These are phyloP conservation scores for Nothoprocta perdicaria DNA, from an alignment of 2,113 vertebrate genomes.

Conservation along the genomic window DNA sequence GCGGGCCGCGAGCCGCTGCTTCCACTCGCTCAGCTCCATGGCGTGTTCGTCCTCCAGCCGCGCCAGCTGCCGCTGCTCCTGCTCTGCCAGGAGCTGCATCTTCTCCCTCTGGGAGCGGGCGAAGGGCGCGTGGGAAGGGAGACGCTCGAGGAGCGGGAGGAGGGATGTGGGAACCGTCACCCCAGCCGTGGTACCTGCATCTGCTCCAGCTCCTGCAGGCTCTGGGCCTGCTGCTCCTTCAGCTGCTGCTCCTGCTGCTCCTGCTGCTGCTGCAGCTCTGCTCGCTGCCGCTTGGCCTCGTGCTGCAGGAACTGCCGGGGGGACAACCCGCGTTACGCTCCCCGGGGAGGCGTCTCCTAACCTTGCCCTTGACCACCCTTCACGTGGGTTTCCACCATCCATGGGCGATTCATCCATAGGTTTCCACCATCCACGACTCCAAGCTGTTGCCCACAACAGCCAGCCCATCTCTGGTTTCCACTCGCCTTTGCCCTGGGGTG, in stretches of 20 bases:
- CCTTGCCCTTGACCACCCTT: too few relatives aligned
- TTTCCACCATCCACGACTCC: too few relatives aligned
- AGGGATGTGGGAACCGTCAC: not conserved
- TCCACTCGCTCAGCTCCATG: constrained; percentile 77
- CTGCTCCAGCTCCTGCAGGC: constrained; percentile 71
- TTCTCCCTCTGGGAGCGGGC: constrained; percentile 69
- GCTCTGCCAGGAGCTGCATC: constrained; percentile 65
- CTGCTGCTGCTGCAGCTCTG: constrained; percentile 48
- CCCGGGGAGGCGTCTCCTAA: too few relatives aligned
- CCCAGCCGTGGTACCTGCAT: constrained; percentile 48
- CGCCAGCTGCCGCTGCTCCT: constrained; percentile 73
- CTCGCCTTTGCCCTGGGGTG: not conserved
- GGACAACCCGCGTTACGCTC: fast-evolving
- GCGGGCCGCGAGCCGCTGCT: constrained; percentile 60
- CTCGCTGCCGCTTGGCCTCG: constrained; percentile 62
- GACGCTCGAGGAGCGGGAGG: not conserved
- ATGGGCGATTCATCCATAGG: too few relatives aligned
- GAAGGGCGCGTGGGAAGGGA: not conserved
- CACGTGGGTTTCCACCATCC: too few relatives aligned
- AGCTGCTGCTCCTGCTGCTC: constrained; percentile 58
- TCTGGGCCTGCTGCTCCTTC: constrained; percentile 70
- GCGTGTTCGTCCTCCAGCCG: constrained; percentile 74
- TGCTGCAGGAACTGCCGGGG: constrained; percentile 43
- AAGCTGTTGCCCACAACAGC: not conserved
- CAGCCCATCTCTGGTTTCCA: too few relatives aligned